These are phyloP conservation scores for Bradypodion pumilum DNA, from an alignment of 2,797 vertebrate species.

Conservation along the genomic window DNA sequence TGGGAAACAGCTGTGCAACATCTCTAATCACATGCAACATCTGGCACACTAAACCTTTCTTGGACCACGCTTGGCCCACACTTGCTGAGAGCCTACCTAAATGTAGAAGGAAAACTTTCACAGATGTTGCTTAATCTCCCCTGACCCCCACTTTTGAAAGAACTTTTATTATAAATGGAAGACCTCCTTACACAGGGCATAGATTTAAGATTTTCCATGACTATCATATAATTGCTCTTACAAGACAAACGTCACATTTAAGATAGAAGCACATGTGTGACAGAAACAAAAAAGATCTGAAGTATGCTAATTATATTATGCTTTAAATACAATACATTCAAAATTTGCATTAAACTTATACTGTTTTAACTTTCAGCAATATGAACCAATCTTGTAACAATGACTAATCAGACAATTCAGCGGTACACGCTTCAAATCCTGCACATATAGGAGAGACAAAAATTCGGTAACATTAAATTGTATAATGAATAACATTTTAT, in stretches of 20 bases:
- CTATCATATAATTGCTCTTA: slow-evolving; percentile 54
- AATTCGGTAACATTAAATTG: not conserved
- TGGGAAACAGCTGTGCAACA: slow-evolving; percentile 65
- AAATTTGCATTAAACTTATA: slow-evolving; percentile 36
- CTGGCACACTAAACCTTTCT: slow-evolving; percentile 62
- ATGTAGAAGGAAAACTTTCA: slow-evolving; percentile 60
- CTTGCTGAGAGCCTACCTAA: slow-evolving; percentile 64
- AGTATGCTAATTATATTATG: slow-evolving; percentile 43
- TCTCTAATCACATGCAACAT: slow-evolving; percentile 65
- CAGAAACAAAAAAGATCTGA: slow-evolving; percentile 40
- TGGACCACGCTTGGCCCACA: slow-evolving; percentile 63
- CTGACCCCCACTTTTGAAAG: slow-evolving; percentile 27
- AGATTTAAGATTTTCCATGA: slow-evolving; percentile 53
- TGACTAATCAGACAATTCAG: not conserved
- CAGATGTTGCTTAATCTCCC: slow-evolving; percentile 51
- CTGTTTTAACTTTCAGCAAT: slow-evolving; percentile 33
- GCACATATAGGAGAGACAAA: not conserved
- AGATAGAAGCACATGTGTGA: slow-evolving; percentile 37
- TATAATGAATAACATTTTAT: not conserved
- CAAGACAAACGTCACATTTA: slow-evolving; percentile 55
- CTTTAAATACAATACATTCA: slow-evolving; percentile 48
- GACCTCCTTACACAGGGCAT: slow-evolving; percentile 46
- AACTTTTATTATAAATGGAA: slow-evolving; percentile 61
- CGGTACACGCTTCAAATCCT: not conserved
- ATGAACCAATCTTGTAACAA: slow-evolving; percentile 47